phyloP scores from a whole-genome alignment of 2,888 invertebrate genomes.

The Caenorhabditis sp. region DNA sequence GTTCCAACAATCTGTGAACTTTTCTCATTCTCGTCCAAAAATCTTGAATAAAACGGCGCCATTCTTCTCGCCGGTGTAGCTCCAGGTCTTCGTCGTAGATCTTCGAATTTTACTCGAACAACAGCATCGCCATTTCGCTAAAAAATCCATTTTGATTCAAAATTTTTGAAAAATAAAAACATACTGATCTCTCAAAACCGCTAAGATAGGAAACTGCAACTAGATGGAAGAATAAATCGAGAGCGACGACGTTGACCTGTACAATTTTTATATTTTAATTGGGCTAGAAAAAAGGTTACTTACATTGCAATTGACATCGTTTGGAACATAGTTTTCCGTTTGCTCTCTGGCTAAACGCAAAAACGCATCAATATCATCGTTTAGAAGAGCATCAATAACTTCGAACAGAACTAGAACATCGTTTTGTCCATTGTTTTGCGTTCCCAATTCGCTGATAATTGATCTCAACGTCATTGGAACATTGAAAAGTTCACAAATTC shows the following conservation, averaged over 20 bases:
- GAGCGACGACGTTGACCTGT: constrained; percentile 17
- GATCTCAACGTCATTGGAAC: constrained; percentile 29
- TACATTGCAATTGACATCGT: constrained; percentile 22
- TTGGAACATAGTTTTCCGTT: constrained; percentile 19
- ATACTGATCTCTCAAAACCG: constrained; percentile 24
- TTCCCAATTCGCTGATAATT: constrained; percentile 21
- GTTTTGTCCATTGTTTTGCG: constrained; percentile 3
- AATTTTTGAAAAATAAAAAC: neutral
- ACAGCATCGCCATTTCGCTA: constrained; percentile 26
- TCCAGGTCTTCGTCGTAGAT: constrained; percentile 23
- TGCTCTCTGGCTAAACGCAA: constrained; percentile 23
- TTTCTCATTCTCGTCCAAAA: constrained; percentile 27
- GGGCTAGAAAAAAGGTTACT: too few species aligned
- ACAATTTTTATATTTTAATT: too few species aligned
- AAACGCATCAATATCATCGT: constrained; percentile 35
- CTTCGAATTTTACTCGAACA: constrained; percentile 23
- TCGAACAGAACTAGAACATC: constrained; percentile 24
- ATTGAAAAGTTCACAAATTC: constrained; percentile 17
- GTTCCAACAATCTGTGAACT: constrained; percentile 25
- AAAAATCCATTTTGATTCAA: constrained; percentile 15
- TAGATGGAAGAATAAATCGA: constrained; percentile 37
- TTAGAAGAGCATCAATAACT: constrained; percentile 23
- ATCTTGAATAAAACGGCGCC: constrained; percentile 40
- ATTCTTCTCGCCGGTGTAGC: constrained; percentile 18
- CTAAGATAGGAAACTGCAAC: constrained; percentile 18